These are phyloP conservation scores for Yponomeuta cagnagella DNA, from an alignment of 2,888 invertebrate genomes.

Conservation along the genomic window DNA sequence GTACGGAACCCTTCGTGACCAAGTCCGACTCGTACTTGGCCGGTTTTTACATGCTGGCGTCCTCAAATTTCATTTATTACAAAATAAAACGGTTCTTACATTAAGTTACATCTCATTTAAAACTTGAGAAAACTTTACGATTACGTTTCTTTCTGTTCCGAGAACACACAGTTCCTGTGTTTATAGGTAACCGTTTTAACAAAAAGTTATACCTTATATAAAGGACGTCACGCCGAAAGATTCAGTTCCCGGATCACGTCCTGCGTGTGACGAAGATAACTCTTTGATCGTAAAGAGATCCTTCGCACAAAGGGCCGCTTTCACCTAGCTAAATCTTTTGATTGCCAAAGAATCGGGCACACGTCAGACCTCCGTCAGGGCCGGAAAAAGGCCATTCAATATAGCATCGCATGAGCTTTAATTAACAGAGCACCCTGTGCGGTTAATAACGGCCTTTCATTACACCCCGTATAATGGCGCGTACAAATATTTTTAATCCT, in stretches of 20 bases:
- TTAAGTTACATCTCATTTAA: no score
- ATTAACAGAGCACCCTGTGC: constrained; percentile 62
- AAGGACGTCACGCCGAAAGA: no score
- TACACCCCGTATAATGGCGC: constrained; percentile 72
- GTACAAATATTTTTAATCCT: constrained; percentile 75
- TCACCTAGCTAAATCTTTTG: constrained; percentile 21
- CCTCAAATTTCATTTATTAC: no score
- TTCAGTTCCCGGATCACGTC: not conserved
- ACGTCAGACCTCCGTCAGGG: constrained; percentile 60
- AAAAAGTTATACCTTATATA: no score
- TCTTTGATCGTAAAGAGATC: not conserved
- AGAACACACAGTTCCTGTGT: no score
- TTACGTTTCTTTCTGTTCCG: no score
- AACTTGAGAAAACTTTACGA: no score
- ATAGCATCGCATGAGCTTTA: constrained; percentile 40
- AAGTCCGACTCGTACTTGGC: no score
- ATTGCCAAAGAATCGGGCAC: constrained; percentile 19
- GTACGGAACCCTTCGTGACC: no score
- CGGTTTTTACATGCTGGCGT: no score
- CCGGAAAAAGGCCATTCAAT: constrained; percentile 46
- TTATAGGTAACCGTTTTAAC: no score
- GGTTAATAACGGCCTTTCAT: constrained; percentile 72
- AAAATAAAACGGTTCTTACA: no score
- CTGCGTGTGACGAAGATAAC: not conserved
- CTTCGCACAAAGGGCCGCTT: constrained; percentile 4